Conservation (phyloP, 2,797 vertebrate species). For the Cyclura pinguis region DNA sequence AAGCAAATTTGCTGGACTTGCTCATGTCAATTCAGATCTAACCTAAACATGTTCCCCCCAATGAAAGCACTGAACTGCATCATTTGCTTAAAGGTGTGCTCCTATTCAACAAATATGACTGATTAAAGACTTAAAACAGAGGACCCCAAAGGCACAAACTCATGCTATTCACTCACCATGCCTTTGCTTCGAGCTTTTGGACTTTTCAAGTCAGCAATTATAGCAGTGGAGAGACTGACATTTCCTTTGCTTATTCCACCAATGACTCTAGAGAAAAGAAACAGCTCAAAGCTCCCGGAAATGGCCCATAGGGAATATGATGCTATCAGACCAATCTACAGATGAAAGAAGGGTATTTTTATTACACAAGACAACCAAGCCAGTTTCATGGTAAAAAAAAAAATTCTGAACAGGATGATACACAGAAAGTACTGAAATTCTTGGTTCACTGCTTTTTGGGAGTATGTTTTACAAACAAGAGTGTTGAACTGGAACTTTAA, state of each 20-base stretch:
- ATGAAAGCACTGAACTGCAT: not conserved
- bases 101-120: conserved; percentile 3
- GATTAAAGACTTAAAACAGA: not conserved
- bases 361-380: conserved; percentile 23
- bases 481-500: not conserved
- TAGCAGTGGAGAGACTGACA: conserved; percentile 93
- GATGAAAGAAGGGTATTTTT: conserved; percentile 46
- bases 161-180: conserved; percentile 86
- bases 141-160: not conserved
- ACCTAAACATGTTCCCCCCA: not conserved
- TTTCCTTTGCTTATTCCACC: conserved; percentile 96
- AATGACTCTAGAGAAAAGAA: conserved; percentile 92
- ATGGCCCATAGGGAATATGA: conserved; percentile 94
- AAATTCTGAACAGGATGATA: conserved; percentile 11
- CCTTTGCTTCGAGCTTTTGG: conserved; percentile 89
- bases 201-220: conserved; percentile 91
- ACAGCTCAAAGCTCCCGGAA: conserved; percentile 91
- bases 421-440: conserved; percentile 12
- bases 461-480: too few species aligned
- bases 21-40: not conserved
- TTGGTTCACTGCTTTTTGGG: too few species aligned
- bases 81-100: not conserved
- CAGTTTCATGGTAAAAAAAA: not conserved
- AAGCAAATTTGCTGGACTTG: too few species aligned
- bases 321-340: conserved; percentile 87